A percentile compares a stretch with the other conserved stretches of the same genome.
Conservation (phyloP, 1,140 invertebrate genomes). For the Zaprionus vittiger region DNA sequence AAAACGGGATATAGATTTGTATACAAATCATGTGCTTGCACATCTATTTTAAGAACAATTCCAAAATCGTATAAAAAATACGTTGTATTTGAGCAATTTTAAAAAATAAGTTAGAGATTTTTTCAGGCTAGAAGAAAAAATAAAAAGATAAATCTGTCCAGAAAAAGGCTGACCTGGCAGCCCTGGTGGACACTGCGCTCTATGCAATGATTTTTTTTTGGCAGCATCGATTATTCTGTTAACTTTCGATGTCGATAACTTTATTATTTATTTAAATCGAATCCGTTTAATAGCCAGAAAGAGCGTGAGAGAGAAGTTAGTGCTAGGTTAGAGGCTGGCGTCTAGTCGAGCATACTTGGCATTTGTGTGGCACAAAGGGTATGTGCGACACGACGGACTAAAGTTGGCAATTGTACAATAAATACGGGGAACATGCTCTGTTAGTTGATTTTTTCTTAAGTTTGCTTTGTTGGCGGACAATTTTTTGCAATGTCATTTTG, state of each 20-base stretch:
- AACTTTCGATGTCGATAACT: background rate
- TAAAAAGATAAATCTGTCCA: no score
- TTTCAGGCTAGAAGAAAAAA: no score
- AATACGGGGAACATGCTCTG: constrained; percentile 18
- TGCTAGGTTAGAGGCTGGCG: background rate
- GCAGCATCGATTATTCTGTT: background rate
- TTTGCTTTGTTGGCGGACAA: constrained; percentile 15
- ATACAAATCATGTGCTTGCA: no score
- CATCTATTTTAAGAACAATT: no score
- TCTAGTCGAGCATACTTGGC: background rate
- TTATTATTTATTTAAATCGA: background rate
- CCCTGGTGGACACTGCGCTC: no score
- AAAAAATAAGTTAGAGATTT: no score
- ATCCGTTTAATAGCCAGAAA: background rate
- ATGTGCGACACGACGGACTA: background rate
- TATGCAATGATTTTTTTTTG: no score
- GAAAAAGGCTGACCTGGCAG: no score
- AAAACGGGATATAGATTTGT: no score
- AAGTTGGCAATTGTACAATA: constrained; percentile 35
- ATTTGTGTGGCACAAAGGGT: background rate
- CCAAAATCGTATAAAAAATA: no score
- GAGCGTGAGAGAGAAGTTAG: background rate
- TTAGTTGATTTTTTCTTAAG: constrained; percentile 9
- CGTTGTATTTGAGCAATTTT: no score
- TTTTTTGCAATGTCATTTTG: constrained; percentile 62